Conservation (phyloP, 2,888 invertebrate species). For the Pycnomerus fuliginosus region DNA sequence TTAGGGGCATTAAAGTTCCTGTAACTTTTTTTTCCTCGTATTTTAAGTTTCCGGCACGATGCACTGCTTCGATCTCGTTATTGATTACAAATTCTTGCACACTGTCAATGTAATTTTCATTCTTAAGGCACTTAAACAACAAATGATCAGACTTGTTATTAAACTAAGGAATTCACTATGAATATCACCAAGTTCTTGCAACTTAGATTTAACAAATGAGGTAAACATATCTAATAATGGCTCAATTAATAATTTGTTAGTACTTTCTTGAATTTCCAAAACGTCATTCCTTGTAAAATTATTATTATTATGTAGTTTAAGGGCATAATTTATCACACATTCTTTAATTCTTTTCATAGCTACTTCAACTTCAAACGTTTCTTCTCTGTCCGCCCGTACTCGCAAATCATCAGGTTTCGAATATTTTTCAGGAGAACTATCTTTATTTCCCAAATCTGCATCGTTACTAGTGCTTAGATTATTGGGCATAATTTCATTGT, state of each 20-base stretch:
- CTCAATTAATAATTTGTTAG: neutral
- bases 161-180: neutral
- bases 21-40: neutral
- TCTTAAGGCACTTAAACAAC: neutral
- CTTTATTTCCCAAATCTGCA: no score
- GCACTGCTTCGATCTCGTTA: neutral
- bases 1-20: conserved; percentile 1
- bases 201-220: neutral
- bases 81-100: conserved; percentile 1
- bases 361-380: no score
- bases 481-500: no score
- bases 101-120: neutral
- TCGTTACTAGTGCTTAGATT: neutral
- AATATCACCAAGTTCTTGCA: neutral
- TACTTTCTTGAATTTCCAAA: neutral
- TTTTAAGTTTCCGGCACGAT: neutral
- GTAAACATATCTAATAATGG: neutral
- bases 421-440: no score
- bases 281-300: neutral
- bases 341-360: no score
- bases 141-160: neutral
- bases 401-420: no score
- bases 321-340: neutral
- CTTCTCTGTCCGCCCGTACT: no score
- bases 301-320: neutral